Conservation (phyloP, 2,113 vertebrate species). For the Lepisosteus oculatus region DNA sequence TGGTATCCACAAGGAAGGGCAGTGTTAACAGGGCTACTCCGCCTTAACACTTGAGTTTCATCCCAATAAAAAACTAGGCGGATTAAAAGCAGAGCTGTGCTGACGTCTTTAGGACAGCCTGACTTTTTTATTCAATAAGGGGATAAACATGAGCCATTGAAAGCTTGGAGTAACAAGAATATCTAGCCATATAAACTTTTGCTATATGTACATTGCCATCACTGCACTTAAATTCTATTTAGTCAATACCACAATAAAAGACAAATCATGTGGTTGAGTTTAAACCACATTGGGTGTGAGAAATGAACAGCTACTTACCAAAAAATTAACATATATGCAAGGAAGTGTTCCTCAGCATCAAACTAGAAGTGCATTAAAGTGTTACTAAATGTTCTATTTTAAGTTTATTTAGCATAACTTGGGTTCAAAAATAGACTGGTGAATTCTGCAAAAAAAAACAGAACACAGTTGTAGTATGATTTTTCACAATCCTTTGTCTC, state of each 20-base stretch:
- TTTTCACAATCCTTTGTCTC: too few species aligned
- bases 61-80: constrained; percentile 10
- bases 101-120: constrained; percentile 31
- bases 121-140: constrained; percentile 41
- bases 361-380: constrained; percentile 49
- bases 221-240: constrained; percentile 48
- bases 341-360: constrained; percentile 61
- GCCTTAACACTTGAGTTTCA: too few species aligned
- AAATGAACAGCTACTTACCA: constrained; percentile 54
- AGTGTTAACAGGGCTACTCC: too few species aligned
- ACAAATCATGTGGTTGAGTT: constrained; percentile 59
- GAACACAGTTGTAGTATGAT: too few species aligned
- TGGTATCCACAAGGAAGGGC: too few species aligned
- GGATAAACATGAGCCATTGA: constrained; percentile 37
- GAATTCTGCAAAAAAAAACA: too few species aligned
- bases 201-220: constrained; percentile 29
- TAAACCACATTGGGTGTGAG: constrained; percentile 64
- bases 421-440: too few species aligned
- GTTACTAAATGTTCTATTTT: background rate
- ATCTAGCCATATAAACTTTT: constrained; percentile 35
- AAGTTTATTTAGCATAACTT: too few species aligned
- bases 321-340: constrained; percentile 44
- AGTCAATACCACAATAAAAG: constrained; percentile 62
- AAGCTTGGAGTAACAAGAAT: constrained; percentile 45
- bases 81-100: constrained; percentile 43